Evolutionary conservation across 2,113 vertebrate genomes (phyloP), one percentile per base, ranked within the genome.

Genomic region (Isichthys henryi): DNA sequence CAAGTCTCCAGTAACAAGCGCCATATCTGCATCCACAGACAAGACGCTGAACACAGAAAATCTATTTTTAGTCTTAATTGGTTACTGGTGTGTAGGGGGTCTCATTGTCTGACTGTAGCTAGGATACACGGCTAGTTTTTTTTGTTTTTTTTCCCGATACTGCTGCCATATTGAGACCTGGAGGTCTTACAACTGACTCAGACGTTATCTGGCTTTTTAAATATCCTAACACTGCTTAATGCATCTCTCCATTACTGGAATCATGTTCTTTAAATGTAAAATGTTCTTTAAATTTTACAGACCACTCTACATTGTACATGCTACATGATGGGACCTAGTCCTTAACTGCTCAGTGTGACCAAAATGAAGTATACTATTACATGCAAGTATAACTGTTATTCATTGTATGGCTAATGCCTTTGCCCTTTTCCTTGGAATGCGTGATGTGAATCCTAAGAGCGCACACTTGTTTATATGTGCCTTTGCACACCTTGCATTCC

Each of bases 21-120:
- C 45, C 74, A 23, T 84, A 46, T 84, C 43, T 46, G 39, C 82
- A 84, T 48, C 82, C 17, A 21, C 17, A 48, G 23, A 84, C 39
- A 43, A 17, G 82, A 45, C 45, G 45, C 21, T 84, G 82, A 84
- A 48, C 23, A 9, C 82, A 84, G 21, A 84, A 39, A 84, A 48
- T 10, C 82, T 84, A 84, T 84, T 84, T 84, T 84, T 84, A 84
- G 39, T 84, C 82, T 84, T 84, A 84, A 84, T 84, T 84, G 82
- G 82, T 48, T 21, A 84, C 43, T 84, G 82, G 82, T 80, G 35
- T 19, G 17, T 43, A 39, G 74, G 74, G 43, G 45, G 39, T 84
- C 82, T 84, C 39, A 84, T 84, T 48, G 39, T 45, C 19, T 84
- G 82, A 84, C 82, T 84, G 82, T 84, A 80, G 74, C 74, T 80